A percentile compares a stretch with the other conserved stretches of the same genome.
These are phyloP conservation scores for Linurgus olivaceus DNA, from an alignment of 2,797 vertebrate genomes.

Conservation along the genomic window DNA sequence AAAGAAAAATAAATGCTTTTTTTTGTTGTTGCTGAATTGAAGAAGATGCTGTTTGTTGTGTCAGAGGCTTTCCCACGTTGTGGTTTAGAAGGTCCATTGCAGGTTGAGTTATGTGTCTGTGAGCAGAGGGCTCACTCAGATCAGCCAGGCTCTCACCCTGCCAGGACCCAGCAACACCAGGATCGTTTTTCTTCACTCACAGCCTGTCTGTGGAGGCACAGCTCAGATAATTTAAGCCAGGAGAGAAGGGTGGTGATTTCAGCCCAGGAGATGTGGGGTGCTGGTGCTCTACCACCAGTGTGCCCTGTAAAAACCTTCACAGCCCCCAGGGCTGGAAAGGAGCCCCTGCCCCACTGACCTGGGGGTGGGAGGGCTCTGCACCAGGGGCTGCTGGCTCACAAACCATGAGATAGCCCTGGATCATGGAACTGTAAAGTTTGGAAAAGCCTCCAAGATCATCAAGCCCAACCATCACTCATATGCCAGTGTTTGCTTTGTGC, in stretches of 20 bases:
- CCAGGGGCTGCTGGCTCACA: accelerated
- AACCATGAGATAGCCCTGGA: neutral
- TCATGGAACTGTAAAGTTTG: accelerated
- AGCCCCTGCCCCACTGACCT: neutral
- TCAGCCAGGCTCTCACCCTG: neutral
- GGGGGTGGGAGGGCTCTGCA: neutral
- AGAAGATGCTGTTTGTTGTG: neutral
- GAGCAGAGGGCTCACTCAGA: neutral
- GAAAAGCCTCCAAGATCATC: neutral
- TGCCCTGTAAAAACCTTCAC: neutral
- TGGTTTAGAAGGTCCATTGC: neutral
- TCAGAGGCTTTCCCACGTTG: neutral
- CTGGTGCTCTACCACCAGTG: neutral
- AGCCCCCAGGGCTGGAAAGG: neutral
- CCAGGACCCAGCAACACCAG: neutral
- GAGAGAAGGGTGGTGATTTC: neutral
- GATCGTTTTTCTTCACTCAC: neutral
- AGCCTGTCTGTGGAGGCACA: neutral
- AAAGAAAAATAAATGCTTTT: neutral
- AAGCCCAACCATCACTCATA: neutral
- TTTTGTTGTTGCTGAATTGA: neutral
- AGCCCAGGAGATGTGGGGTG: neutral
- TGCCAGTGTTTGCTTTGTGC: accelerated
- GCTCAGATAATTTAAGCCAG: neutral
- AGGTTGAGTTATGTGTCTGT: neutral